These are phyloP conservation scores for Leptoteleia sp. DNA, from an alignment of 1,140 invertebrate genomes.

Conservation along the genomic window DNA sequence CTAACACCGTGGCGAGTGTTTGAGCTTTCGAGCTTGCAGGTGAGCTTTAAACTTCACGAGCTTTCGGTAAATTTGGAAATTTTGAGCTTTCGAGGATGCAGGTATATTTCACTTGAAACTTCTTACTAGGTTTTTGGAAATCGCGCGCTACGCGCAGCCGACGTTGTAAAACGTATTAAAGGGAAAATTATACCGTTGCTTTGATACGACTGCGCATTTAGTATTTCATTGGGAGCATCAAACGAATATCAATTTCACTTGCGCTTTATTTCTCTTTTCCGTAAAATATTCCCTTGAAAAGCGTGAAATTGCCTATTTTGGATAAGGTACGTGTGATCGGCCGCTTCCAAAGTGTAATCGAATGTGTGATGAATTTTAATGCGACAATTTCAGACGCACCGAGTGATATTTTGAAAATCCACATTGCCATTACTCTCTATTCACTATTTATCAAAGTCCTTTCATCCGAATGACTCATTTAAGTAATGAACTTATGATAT, in stretches of 20 bases:
- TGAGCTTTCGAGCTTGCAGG: too few species aligned
- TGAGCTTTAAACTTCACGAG: too few species aligned
- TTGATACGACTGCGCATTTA: constrained; percentile 1
- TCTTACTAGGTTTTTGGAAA: constrained; percentile 9
- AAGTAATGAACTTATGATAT: too few species aligned
- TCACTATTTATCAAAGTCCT: too few species aligned
- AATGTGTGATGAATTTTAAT: constrained; percentile 23
- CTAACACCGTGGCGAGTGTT: too few species aligned
- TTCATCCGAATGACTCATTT: too few species aligned
- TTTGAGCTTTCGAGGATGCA: too few species aligned
- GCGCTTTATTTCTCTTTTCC: constrained; percentile 1
- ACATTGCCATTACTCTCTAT: too few species aligned
- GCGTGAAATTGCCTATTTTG: constrained; percentile 22
- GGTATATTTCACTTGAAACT: constrained; percentile 6
- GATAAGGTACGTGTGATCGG: constrained; percentile 5
- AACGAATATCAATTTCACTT: constrained; percentile 18
- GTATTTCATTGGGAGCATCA: constrained; percentile 8
- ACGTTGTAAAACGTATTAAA: constrained; percentile 23
- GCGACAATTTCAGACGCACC: too few species aligned
- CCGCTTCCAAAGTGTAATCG: constrained; percentile 1
- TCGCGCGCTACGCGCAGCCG: not conserved
- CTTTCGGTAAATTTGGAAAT: too few species aligned
- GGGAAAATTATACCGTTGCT: constrained; percentile 17
- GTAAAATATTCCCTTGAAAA: not conserved
- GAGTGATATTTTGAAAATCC: too few species aligned